phyloP scores from a whole-genome alignment of 1,140 invertebrate species.

The Stenopsyche tienmushanensis region DNA sequence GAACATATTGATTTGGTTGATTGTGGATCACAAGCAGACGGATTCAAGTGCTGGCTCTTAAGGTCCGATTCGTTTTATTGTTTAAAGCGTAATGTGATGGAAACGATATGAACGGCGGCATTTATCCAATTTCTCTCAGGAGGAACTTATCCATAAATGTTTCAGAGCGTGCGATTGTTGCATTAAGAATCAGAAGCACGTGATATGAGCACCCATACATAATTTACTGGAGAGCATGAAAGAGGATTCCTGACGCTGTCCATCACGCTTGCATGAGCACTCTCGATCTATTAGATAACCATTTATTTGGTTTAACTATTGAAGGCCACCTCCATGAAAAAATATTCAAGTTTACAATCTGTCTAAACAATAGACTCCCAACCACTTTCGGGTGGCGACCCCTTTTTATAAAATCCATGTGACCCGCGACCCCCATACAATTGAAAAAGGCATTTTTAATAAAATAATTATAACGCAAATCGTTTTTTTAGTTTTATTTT shows the following conservation, averaged over 20 bases:
- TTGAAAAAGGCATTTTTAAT: no score
- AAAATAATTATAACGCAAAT: no score
- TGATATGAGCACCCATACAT: slow-evolving; percentile 8
- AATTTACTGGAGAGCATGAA: slow-evolving; percentile 27
- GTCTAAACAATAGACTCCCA: no score
- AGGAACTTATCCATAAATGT: slow-evolving; percentile 48
- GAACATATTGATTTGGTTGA: slow-evolving; percentile 21
- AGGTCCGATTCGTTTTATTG: slow-evolving; percentile 50
- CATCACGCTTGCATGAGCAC: slow-evolving; percentile 14
- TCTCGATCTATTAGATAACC: slow-evolving; percentile 14
- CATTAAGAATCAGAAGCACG: slow-evolving; percentile 30
- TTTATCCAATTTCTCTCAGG: slow-evolving; percentile 60
- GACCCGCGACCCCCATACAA: no score
- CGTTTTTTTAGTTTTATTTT: no score
- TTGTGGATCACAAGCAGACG: no score
- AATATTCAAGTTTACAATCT: no score
- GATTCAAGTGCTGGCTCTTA: background rate
- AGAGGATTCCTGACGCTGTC: slow-evolving; percentile 5
- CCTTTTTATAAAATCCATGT: no score
- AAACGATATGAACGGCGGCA: slow-evolving; percentile 53
- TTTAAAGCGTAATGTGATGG: slow-evolving; percentile 54
- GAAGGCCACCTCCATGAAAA: no score
- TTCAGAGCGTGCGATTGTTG: slow-evolving; percentile 59
- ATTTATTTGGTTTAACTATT: background rate
- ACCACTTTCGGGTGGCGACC: no score